Percentiles rank a stretch among this genome's conserved stretches.
phyloP scores from a whole-genome alignment of 2,888 invertebrate species.

The Drosophila pseudotakahashii region DNA sequence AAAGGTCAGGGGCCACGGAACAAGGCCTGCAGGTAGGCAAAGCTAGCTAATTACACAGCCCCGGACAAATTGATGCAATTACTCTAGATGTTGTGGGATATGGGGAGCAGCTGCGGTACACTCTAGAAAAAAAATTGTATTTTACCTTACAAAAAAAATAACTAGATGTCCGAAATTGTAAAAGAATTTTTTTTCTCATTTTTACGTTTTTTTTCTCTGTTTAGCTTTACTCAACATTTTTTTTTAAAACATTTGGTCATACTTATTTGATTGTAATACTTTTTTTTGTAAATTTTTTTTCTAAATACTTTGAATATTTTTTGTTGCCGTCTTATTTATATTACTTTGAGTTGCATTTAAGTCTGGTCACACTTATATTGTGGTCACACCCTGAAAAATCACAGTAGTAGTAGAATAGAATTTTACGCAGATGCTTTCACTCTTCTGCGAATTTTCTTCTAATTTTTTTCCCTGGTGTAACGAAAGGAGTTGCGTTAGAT shows the following conservation, averaged over 20 bases:
- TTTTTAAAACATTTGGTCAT: too few relatives aligned
- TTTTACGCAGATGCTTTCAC: neutral
- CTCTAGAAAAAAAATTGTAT: neutral
- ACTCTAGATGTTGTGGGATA: constrained; percentile 12
- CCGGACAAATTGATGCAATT: constrained; percentile 37
- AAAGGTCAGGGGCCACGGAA: constrained; percentile 17
- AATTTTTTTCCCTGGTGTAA: too few relatives aligned
- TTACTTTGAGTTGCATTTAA: neutral
- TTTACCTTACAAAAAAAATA: too few relatives aligned
- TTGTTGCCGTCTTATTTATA: too few relatives aligned
- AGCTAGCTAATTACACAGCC: constrained; percentile 30
- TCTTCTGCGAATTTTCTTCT: neutral
- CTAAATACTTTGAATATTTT: too few relatives aligned
- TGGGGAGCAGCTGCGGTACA: neutral
- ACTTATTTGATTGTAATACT: too few relatives aligned
- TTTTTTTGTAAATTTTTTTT: too few relatives aligned
- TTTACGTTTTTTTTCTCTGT: too few relatives aligned
- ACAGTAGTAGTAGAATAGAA: neutral
- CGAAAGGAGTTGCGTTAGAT: constrained; percentile 1
- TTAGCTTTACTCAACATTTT: too few relatives aligned
- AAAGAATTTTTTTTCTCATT: too few relatives aligned
- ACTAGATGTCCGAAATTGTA: too few relatives aligned
- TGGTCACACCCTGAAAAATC: neutral
- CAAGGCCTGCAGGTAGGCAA: constrained; percentile 1
- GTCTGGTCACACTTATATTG: neutral